Evolutionary conservation across 2,113 vertebrate genomes (phyloP), one percentile per base, ranked within the genome.

Genomic region (Lepus europaeus): DNA sequence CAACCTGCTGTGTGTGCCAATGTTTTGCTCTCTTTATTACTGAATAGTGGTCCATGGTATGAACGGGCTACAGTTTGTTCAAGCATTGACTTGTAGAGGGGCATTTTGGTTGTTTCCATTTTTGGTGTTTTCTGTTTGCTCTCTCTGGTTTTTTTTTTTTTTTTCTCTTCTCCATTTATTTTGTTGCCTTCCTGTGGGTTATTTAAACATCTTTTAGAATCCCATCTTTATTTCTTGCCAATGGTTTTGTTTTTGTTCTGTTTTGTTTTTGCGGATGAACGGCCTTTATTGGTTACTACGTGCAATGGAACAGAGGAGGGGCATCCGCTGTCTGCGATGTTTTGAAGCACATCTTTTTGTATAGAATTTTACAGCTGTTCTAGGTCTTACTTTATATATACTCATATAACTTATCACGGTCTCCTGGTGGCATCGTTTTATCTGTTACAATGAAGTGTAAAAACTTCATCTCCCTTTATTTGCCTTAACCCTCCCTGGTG

Each of bases 101-200:
- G 64, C 12, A 85, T 77, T 89, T 91, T 49, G 2, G 51, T 87
- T 29, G 73, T 90, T 80, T 83, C 45, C 25, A 61, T 64, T 80
- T 63, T 77, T 80, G 8, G 12, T 82, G 25, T 83, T 90, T 93
- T 82, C 31, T 83, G 23, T 76, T 73, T 73, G 29, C 59, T 72
- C 5, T 4, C 66, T 72, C 49, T 91, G 11, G 61, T 74, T 96
- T 89, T 79, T 78, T 29, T 78, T 88, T 70, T 45, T 74, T 96
- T 89, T 79, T 78, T 29, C 78, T 88, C 70, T 49, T 84, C 23
- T 85, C 1, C 45, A 74, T 81, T 82, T n/a, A 77, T 49, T 53
- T 95, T 83, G 66, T 63, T 89, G 22, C 14, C 33, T 93, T 91
- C 51, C 61, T 84, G 13, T 90, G 68, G 23, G 61, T 76, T 88